Evolutionary conservation across 1,140 invertebrate species (phyloP).

Genomic region (Ptiloglossa arizonensis): DNA sequence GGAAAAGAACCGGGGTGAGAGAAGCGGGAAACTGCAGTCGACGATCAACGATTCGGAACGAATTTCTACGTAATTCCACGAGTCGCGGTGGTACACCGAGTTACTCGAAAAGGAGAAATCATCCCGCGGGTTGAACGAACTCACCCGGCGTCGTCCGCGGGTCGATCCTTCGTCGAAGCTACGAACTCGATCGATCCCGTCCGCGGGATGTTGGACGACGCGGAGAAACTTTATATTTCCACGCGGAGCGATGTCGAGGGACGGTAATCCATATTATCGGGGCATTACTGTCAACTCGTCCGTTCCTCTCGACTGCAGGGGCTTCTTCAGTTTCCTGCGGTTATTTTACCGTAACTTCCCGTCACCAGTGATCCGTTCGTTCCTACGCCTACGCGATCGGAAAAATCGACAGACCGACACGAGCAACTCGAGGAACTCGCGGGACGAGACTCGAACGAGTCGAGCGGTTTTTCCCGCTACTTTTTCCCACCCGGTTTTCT

Average conservation of each 20-base stretch:
- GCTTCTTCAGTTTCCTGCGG: conserved; percentile 30
- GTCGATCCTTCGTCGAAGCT: no score
- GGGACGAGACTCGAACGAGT: no score
- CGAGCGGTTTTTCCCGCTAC: no score
- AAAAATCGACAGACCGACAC: background rate
- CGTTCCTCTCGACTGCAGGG: background rate
- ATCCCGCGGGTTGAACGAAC: background rate
- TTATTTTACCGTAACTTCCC: conserved; percentile 6
- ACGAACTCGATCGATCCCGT: background rate
- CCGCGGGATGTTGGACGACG: background rate
- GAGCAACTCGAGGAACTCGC: no score
- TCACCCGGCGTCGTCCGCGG: background rate
- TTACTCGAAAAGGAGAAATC: background rate
- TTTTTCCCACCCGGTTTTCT: no score
- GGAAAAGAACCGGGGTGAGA: background rate
- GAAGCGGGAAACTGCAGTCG: background rate
- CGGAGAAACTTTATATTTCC: conserved; percentile 23
- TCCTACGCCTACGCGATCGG: background rate
- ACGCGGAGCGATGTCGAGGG: background rate
- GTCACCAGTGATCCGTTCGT: background rate
- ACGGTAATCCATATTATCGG: conserved; percentile 39
- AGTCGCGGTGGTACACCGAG: no score
- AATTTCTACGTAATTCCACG: background rate
- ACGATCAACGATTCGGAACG: conserved; percentile 1
- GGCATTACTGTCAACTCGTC: conserved; percentile 42